A percentile compares a stretch with the other conserved stretches of the same genome.
phyloP scores from a whole-genome alignment of 2,113 vertebrate species.

The Rhinolophus ferrumequinum region DNA sequence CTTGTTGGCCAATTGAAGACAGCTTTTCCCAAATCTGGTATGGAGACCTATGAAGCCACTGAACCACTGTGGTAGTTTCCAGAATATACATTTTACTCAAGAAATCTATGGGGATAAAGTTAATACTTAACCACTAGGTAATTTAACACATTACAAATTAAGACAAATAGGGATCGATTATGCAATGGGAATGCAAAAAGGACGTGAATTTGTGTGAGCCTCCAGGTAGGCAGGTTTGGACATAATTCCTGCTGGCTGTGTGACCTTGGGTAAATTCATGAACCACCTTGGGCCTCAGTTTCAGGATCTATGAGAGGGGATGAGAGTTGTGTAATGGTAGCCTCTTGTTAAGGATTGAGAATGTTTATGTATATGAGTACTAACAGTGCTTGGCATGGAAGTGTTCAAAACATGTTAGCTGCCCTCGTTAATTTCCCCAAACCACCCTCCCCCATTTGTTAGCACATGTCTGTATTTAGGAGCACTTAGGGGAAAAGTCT shows the following conservation, averaged over 20 bases:
- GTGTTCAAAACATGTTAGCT: neutral
- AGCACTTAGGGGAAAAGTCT: neutral
- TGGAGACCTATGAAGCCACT: neutral
- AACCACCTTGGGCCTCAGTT: neutral
- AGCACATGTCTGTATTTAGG: neutral
- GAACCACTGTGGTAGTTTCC: neutral
- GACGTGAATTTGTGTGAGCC: neutral
- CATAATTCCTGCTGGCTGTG: neutral
- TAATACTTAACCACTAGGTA: constrained; percentile 15
- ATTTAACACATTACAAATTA: constrained; percentile 35
- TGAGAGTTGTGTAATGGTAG: neutral
- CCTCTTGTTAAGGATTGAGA: neutral
- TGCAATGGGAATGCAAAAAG: constrained; percentile 14
- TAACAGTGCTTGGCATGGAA: neutral
- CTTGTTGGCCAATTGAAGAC: neutral
- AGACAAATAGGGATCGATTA: neutral
- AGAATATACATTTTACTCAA: neutral
- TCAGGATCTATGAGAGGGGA: neutral
- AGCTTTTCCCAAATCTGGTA: neutral
- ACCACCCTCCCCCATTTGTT: neutral
- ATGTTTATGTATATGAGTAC: neutral
- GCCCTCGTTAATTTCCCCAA: neutral
- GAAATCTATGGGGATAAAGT: neutral
- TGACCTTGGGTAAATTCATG: neutral
- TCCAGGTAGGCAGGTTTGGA: neutral